These are phyloP conservation scores for Zygogramma bicolorata DNA, from an alignment of 2,888 invertebrate species.

Conservation along the genomic window DNA sequence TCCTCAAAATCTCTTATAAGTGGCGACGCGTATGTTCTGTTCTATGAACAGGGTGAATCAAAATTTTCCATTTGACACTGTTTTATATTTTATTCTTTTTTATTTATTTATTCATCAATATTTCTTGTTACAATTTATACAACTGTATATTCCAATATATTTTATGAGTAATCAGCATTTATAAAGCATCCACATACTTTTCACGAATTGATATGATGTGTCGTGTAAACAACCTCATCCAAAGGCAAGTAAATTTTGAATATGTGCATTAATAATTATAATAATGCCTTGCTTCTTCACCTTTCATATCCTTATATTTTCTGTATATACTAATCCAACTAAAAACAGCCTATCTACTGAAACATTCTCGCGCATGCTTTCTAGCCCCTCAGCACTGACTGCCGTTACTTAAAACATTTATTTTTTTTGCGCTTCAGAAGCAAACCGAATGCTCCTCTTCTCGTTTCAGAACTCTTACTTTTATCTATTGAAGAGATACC, in stretches of 20 bases:
- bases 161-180: too few relatives aligned
- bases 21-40: too few relatives aligned
- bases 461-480: slow-evolving; percentile 94
- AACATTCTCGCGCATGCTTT: background rate
- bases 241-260: background rate
- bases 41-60: too few relatives aligned
- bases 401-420: background rate
- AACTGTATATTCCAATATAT: too few relatives aligned
- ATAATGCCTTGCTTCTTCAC: background rate
- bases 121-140: too few relatives aligned
- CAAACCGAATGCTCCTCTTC: too few relatives aligned
- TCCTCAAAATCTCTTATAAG: too few relatives aligned
- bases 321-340: background rate
- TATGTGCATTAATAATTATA: background rate
- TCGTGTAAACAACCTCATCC: background rate
- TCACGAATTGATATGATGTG: background rate
- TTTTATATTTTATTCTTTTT: too few relatives aligned
- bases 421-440: background rate
- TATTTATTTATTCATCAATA: too few relatives aligned
- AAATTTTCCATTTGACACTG: too few relatives aligned
- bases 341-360: background rate
- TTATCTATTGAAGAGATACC: slow-evolving; percentile 85
- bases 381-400: background rate
- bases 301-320: background rate
- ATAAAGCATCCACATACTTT: background rate